A percentile compares a stretch with the other conserved stretches of the same genome.
Evolutionary conservation across 2,113 vertebrate genomes (phyloP).

Genomic region (Diadophis punctatus): DNA sequence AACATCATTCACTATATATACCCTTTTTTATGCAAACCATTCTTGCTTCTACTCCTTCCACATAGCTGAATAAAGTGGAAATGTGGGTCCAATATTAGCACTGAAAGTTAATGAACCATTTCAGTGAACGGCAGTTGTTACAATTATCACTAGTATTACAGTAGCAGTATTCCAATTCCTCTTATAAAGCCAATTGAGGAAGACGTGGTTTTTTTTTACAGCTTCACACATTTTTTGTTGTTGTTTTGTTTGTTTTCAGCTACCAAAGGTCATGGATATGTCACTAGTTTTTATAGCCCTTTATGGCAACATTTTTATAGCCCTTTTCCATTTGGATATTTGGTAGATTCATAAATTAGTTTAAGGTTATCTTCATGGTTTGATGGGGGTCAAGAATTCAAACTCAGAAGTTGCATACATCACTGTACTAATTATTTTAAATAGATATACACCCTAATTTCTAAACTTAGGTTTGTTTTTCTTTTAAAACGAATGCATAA

Average conservation of each 20-base stretch:
- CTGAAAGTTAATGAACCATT: not conserved
- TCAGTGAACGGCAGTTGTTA: not conserved
- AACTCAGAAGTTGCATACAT: not conserved
- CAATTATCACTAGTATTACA: not conserved
- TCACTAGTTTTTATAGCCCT: too few relatives aligned
- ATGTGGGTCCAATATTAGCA: not conserved
- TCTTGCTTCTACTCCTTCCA: not conserved
- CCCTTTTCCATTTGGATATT: not conserved
- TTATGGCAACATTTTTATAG: not conserved
- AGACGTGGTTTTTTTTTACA: not conserved
- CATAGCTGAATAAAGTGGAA: not conserved
- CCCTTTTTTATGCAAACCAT: not conserved
- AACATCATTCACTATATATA: not conserved
- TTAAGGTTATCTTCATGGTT: not conserved
- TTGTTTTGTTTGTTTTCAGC: not conserved
- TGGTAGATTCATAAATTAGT: not conserved
- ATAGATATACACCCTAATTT: not conserved
- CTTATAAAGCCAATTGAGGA: not conserved
- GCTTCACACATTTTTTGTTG: not conserved
- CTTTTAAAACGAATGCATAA: accelerated
- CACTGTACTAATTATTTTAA: not conserved
- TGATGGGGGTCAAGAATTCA: not conserved
- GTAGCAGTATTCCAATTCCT: not conserved
- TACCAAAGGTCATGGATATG: not conserved
- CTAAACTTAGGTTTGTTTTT: not conserved